Evolutionary conservation across 2,113 vertebrate genomes (phyloP).

Genomic region (Pelodiscus sinensis): DNA sequence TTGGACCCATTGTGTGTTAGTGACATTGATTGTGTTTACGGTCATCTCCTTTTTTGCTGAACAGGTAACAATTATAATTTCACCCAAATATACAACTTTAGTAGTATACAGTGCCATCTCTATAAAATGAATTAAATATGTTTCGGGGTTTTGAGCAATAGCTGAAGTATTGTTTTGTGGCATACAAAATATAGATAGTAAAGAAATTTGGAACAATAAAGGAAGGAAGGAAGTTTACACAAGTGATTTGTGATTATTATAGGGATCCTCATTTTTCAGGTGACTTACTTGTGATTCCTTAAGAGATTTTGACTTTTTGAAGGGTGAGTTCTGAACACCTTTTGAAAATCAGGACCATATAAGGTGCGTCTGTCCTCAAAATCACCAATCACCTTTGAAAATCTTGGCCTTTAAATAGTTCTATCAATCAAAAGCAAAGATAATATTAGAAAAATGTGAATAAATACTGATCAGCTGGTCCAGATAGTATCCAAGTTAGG

Average conservation of each 20-base stretch:
- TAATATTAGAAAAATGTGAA: background rate
- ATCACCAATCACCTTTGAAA: background rate
- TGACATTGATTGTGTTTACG: conserved; percentile 94
- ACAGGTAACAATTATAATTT: conserved; percentile 84
- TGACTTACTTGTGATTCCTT: background rate
- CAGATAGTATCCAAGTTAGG: background rate
- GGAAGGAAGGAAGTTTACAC: background rate
- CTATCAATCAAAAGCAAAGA: background rate
- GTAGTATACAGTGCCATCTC: background rate
- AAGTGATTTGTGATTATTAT: background rate
- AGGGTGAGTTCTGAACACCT: background rate
- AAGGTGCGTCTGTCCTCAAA: background rate
- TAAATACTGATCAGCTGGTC: background rate
- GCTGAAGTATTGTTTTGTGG: background rate
- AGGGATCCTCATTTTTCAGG: conserved; percentile 6
- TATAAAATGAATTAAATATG: background rate
- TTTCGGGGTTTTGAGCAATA: background rate
- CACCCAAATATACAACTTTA: background rate
- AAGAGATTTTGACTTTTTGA: background rate
- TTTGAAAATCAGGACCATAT: background rate
- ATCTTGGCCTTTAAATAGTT: background rate
- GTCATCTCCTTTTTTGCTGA: conserved; percentile 97
- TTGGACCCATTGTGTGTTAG: conserved; percentile 97
- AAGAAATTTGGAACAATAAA: background rate
- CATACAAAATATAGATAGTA: background rate